A percentile compares a stretch with the other conserved stretches of the same genome.
Conservation (phyloP, 37 sponge, comb jelly and placozoan genomes). For the Hormiphora californensis region DNA sequence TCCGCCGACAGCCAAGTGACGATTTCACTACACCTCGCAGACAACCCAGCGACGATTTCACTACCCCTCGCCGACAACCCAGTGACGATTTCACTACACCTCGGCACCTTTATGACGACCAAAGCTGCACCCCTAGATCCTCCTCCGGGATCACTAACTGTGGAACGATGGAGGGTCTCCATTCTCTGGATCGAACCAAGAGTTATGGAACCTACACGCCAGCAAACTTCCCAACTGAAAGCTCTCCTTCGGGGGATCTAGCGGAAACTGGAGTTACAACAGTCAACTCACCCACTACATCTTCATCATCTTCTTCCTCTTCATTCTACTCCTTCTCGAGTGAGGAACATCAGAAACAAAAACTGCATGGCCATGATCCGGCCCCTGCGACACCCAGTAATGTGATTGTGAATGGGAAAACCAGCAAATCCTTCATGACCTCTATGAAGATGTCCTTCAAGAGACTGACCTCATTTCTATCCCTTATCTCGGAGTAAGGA, state of each 20-base stretch:
- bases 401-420: slow-evolving; percentile 30
- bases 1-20: too few species aligned
- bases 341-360: too few species aligned
- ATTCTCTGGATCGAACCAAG: neutral
- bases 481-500: too few species aligned
- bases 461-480: neutral
- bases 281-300: neutral
- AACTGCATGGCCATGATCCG: too few species aligned
- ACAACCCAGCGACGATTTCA: too few species aligned
- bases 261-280: neutral
- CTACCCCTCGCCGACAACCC: too few species aligned
- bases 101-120: too few species aligned
- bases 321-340: slow-evolving; percentile 35
- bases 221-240: neutral
- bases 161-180: slow-evolving; percentile 2
- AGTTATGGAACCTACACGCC: slow-evolving; percentile 11
- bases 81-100: too few species aligned
- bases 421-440: slow-evolving; percentile 43
- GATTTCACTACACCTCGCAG: too few species aligned
- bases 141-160: too few species aligned
- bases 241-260: neutral
- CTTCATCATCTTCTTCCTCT: neutral
- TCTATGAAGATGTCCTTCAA: neutral
- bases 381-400: neutral
- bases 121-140: too few species aligned